Base-by-base conservation (phyloP, 2,113 vertebrate genomes). In the Datnioides undecimradiatus region DNA sequence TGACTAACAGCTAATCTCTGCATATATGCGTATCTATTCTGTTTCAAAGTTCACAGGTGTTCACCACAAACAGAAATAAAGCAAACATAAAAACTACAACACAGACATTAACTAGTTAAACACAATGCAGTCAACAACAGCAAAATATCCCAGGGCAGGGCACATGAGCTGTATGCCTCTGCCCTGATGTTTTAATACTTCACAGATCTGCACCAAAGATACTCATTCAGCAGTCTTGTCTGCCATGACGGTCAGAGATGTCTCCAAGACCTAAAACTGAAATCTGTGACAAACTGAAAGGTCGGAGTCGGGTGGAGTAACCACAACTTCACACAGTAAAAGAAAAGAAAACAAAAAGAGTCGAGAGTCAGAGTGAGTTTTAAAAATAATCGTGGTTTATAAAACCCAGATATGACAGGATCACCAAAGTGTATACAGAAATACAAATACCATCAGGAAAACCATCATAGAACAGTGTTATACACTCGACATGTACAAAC, bases 381-480 rank as follows among this genome's bases (percentile, higher is more conserved):
- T 95, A 94, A 94, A 95, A 96, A 96, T 95, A 95, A 94, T 87
- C 72, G 89, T 95, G 95, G 95, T 96, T 96, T 96, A 96, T 95
- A 96, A 96, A 96, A 96, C 95, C 95, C 93, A 95, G 92, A 93
- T 95, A 94, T 94, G 93, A 95, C 94, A 95, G 93, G 88, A 95
- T 95, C 92, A 96, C 94, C 91, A 95, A 94, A 94, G 94, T 95
- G 95, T 93, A 84, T 95, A 95, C 94, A 95, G 93, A 95, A 95
- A 94, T 94, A 95, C 94, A 95, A 95, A 95, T 90, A 95, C 87
- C 87, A 93, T 94, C 86, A 91, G 90, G 90, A 94, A 94, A 91
- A 93, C 82, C 92, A 93, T 94, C 92, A 89, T 87, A 85, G 86
- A 88, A 94, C 91, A 91, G 87, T 69, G 86, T 88, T 93, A 86